Base-by-base conservation (phyloP, 2,888 invertebrate genomes). In the Leptinotarsa peninsularis region DNA sequence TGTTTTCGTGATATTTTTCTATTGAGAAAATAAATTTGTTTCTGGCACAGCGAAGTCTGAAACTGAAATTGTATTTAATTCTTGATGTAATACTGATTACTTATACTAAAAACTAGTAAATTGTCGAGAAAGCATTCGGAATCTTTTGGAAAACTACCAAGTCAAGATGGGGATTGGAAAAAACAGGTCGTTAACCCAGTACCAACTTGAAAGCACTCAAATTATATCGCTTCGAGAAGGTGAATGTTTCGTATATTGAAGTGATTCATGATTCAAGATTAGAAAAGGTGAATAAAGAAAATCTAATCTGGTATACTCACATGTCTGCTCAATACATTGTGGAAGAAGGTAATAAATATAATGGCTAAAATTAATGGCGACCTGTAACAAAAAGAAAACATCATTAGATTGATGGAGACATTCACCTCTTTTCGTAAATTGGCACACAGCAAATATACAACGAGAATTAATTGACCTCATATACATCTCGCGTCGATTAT, bases 331-430 rank as follows among this genome's bases (percentile, higher is more conserved):
- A 90, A 87, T 79, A 89, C 90, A 81, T 89, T 88, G 81, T 89
- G 89, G 84, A 91, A 87, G 82, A 90, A 89, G 85, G 90, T 87
- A 80, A 90, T 88, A 83, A 91, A 87, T 82, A 92, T 88, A 86
- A 91, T 89, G 84, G 90, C 86, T 86, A 92, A 86, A 86, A 92
- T 89, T 88, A 91, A 90, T 88, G 91, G 90, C 88, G 91, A 91
- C 90, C 93, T 93, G 91, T 60, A 92, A 92, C 82, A 85, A 85
- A 86, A 85, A 84, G 82, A 78, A 82, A 76, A 76, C 78, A 50
- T 21, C 15, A 54, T 74, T 63, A 68, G 58, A 73, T 63, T 60
- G 4, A 49, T 68, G n/a, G 66, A 71, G 56, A 66, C 60, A 63
- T 50, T 63, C 50, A 68, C 68, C 54, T 52, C 27, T 17, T 54